Evolutionary conservation across 2,888 invertebrate species (phyloP), one percentile per base, ranked within the genome.

Genomic region (Orchesella flavescens): DNA sequence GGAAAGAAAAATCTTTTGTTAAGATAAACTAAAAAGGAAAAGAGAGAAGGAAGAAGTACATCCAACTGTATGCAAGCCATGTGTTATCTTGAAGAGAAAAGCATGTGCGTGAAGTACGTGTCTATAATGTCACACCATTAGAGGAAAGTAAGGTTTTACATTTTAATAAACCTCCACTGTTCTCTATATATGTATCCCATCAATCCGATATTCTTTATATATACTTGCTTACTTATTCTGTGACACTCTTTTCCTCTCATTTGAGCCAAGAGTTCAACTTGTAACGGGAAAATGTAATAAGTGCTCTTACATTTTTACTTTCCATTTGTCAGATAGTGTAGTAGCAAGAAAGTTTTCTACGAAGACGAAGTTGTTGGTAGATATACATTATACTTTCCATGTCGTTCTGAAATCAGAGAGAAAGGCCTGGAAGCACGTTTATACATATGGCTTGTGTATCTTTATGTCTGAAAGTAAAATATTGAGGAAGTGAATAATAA

Each of bases 61-160:
- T 34, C 7, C 34, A 34, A 34, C 7, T 4, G 7, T 34, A 34
- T 34, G 34, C 34, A 34, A 4, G 34, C 34, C 34, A 34, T 34
- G 7, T 34, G 3, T 34, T 34, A 7, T 7, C 34, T 7, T 34
- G 34, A 34, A 7, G 34, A 7, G 7, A 34, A 34, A 34, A 34
- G 34, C 34, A 34, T 34, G 34, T 34, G 34, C 34, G 34, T 34
- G 34, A 53, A 53, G 53, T 53, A 71, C 43, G 43, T 71, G 55
- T 24, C 23, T 55, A 71, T 71, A 55, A 71, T 71, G 55, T 55
- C 71, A 53, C 53, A 15, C 55, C 55, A 55, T 71, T 71, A 71
- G n/a, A 17, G 55, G 24, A 9, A 71, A 55, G 71, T 12, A 55
- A 55, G 55, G 71, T 15, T 55, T 17, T 24, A 71, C 55, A 71